Percentiles rank a stretch among this genome's conserved stretches.
phyloP scores from a whole-genome alignment of 2,113 vertebrate genomes.

The Cottus gobio region DNA sequence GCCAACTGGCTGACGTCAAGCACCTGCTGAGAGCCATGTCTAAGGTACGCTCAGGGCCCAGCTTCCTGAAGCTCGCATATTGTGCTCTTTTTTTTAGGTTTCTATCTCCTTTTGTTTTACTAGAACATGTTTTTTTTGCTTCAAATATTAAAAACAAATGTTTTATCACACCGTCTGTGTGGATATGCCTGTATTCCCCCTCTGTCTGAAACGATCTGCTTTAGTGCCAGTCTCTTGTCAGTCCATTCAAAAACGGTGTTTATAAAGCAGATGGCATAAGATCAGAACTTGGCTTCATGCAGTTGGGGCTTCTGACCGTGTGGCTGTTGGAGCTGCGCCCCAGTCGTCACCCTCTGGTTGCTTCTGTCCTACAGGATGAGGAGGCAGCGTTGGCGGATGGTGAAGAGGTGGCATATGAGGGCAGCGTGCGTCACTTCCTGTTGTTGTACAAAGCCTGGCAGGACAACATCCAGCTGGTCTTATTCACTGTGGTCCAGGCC shows the following conservation, averaged over 20 bases:
- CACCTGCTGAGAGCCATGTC: constrained; percentile 98
- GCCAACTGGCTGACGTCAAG: constrained; percentile 95
- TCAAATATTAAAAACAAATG: no score
- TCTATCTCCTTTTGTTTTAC: no score
- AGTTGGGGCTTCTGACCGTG: no score
- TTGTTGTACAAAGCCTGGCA: constrained; percentile 98
- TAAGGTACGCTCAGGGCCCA: constrained; percentile 84
- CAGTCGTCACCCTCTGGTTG: neutral
- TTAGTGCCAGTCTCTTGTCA: no score
- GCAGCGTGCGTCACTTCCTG: constrained; percentile 96
- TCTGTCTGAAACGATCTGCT: no score
- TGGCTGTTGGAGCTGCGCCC: no score
- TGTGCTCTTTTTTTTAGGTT: neutral
- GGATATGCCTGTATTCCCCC: no score
- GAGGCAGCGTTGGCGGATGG: constrained; percentile 94
- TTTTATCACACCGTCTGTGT: neutral
- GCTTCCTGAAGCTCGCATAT: neutral
- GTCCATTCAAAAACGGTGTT: no score
- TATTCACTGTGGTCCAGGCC: constrained; percentile 97
- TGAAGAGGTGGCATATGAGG: constrained; percentile 95
- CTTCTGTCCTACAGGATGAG: constrained; percentile 88
- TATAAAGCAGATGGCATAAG: no score
- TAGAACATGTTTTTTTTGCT: no score
- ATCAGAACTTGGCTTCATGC: no score
- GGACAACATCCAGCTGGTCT: constrained; percentile 96